A percentile compares a stretch with the other conserved stretches of the same genome.
These are phyloP conservation scores for Austrolebias charrua DNA, from an alignment of 2,797 vertebrate genomes.

Conservation along the genomic window DNA sequence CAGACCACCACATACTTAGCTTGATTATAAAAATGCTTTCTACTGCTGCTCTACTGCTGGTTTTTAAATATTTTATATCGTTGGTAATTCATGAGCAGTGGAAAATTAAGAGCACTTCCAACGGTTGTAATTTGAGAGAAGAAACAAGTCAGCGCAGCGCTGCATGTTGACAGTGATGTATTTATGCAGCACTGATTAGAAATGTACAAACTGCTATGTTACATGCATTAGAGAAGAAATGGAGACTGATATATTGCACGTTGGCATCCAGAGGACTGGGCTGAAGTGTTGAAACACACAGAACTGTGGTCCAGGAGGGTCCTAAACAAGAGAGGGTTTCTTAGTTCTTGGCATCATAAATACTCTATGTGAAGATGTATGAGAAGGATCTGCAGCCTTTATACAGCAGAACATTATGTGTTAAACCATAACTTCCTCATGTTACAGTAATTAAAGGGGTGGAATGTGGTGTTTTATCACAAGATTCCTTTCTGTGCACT, in stretches of 20 bases:
- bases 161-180: slow-evolving; percentile 64
- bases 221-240: slow-evolving; percentile 63
- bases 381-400: slow-evolving; percentile 34
- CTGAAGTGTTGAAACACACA: slow-evolving; percentile 57
- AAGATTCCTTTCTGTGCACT: slow-evolving; percentile 11
- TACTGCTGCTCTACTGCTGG: slow-evolving; percentile 44
- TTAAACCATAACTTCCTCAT: slow-evolving; percentile 40
- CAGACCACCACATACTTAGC: slow-evolving; percentile 55
- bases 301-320: slow-evolving; percentile 48
- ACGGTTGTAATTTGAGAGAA: slow-evolving; percentile 62
- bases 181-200: slow-evolving; percentile 64
- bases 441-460: slow-evolving; percentile 35
- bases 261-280: slow-evolving; percentile 39
- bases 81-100: slow-evolving; percentile 66
- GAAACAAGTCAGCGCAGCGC: slow-evolving; percentile 44
- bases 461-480: slow-evolving; percentile 32
- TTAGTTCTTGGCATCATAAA: slow-evolving; percentile 44
- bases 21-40: slow-evolving; percentile 63
- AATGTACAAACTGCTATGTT: slow-evolving; percentile 64
- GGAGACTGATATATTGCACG: slow-evolving; percentile 62
- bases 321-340: slow-evolving; percentile 44
- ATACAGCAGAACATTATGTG: slow-evolving; percentile 32
- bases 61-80: slow-evolving; percentile 68
- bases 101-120: slow-evolving; percentile 67
- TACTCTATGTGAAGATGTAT: slow-evolving; percentile 22